Evolutionary conservation across 2,113 vertebrate species (phyloP).

Genomic region (Mungos mungo): DNA sequence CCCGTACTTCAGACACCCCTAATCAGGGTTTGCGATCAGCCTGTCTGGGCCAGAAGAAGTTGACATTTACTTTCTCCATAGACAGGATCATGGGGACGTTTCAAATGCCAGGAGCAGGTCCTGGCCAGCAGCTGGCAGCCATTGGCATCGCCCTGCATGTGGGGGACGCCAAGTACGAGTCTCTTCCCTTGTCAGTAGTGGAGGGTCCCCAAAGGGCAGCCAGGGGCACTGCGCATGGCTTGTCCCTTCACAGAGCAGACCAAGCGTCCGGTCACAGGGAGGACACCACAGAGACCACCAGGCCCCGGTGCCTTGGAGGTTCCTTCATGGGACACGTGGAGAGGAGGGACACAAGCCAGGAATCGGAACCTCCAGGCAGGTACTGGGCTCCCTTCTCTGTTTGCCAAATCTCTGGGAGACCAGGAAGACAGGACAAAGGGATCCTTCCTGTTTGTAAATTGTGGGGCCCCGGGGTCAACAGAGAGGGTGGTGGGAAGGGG

Average conservation of each 20-base stretch:
- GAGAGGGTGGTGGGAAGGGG: fast-evolving
- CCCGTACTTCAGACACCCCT: slow-evolving; percentile 28
- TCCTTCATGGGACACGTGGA: neutral
- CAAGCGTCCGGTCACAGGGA: neutral
- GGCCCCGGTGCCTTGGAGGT: neutral
- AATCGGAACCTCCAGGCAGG: neutral
- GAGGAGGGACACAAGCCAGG: fast-evolving
- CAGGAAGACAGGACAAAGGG: fast-evolving
- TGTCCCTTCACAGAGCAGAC: neutral
- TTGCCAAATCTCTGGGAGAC: fast-evolving
- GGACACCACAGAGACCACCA: neutral
- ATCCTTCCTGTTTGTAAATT: neutral
- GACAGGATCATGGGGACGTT: neutral
- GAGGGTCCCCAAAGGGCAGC: neutral
- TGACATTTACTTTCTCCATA: slow-evolving; percentile 26
- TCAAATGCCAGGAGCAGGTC: neutral
- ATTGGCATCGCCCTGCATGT: fast-evolving
- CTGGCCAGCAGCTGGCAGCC: neutral
- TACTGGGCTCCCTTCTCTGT: too few relatives aligned
- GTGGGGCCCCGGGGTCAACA: neutral
- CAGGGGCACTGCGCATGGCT: neutral
- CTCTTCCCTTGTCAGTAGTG: neutral
- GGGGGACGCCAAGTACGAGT: neutral
- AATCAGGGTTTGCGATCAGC: slow-evolving; percentile 41
- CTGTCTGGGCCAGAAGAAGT: neutral